Conservation (phyloP, 2,113 vertebrate genomes). For the Recurvirostra avosetta region DNA sequence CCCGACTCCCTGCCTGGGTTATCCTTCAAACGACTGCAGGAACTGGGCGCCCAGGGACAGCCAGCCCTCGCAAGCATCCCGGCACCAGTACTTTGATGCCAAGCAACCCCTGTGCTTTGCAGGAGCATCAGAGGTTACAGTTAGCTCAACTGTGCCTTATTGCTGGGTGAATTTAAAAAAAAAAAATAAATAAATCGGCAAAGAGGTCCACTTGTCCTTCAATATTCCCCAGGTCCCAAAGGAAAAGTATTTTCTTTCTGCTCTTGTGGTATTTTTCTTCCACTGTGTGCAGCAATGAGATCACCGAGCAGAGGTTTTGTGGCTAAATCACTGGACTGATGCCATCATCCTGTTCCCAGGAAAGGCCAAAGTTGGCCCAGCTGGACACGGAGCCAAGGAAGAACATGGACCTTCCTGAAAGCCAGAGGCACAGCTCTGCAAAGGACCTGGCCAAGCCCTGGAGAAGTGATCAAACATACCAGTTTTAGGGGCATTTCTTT, state of each 20-base stretch:
- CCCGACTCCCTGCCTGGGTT: not conserved
- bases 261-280: not conserved
- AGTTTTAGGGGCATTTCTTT: not conserved
- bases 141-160: not conserved
- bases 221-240: not conserved
- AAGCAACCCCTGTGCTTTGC: not conserved
- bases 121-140: not conserved
- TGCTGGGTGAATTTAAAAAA: not conserved
- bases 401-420: not conserved
- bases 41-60: accelerated
- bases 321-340: not conserved
- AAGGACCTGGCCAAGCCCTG: not conserved
- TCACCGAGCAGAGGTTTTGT: not conserved
- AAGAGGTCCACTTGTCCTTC: not conserved
- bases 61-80: not conserved
- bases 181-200: not conserved
- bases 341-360: not conserved
- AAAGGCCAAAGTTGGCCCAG: not conserved
- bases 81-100: not conserved
- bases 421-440: not conserved
- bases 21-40: not conserved
- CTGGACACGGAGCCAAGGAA: not conserved
- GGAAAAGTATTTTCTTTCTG: not conserved
- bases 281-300: not conserved
- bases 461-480: not conserved